Evolutionary conservation across 2,888 invertebrate genomes (phyloP), one percentile per base, ranked within the genome.

Genomic region (Oscheius onirici): DNA sequence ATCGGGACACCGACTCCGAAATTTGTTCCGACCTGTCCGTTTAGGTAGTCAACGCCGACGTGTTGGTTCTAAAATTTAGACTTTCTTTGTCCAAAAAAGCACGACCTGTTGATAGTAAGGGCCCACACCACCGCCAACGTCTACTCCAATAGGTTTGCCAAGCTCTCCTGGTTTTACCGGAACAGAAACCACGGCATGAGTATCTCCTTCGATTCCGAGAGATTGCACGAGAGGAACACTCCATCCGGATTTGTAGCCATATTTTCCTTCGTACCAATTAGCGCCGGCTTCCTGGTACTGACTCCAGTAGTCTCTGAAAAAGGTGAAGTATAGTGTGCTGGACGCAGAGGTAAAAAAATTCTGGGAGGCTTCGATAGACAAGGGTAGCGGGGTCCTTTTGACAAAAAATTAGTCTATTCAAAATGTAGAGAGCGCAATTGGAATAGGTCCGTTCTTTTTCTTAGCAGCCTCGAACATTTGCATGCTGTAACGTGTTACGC

Each of bases 101-200:
- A 84, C 83, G 58, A 83, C 84, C 71, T 84, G 83, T 71, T 84
- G 84, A 61, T 84, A 84, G 73, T 84, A 84, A 17, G 84, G 84
- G 10, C 83, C 83, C 24, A 84, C 84, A 54, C 83, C 81, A n/a
- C 81, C 81, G 20, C 82, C 82, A 10, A 81, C 81, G 60, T 82
- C 82, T 1, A 82, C 81, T 11, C 80, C 81, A 52, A 82, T 81
- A 10, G 82, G 82, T 66, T 82, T 82, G 13, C 82, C 82, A 17
- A 77, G 67, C n/a, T 82, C 82, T 61, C 79, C 80, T 17, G 76
- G 78, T 68, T 81, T 81, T 17, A 76, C 22, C 1, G 82, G 82
- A 15, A 82, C 81, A 11, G 76, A 78, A 3, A 78, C 70, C 13
- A 70, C 61, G 10, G 70, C 61, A 61, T 70, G 70, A 8, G 63